phyloP scores from a whole-genome alignment of 2,888 invertebrate genomes.

The Himalopsyche tibetana region DNA sequence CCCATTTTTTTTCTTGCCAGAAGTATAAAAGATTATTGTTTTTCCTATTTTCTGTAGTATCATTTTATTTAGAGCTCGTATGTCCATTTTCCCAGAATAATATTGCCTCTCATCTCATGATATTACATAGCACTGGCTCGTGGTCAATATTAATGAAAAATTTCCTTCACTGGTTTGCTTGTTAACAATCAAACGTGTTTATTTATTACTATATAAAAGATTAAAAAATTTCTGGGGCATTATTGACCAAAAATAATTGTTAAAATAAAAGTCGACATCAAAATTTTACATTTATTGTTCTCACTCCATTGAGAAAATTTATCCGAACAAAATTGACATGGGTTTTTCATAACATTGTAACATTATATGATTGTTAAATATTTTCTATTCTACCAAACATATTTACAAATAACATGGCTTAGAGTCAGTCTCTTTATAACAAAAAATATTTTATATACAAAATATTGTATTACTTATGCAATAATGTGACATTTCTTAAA shows the following conservation, averaged over 20 bases:
- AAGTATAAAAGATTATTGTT: no score
- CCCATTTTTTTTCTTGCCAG: no score
- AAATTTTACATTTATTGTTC: slow-evolving; percentile 45
- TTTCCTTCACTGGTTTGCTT: no score
- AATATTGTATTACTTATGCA: not conserved
- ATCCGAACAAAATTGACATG: slow-evolving; percentile 42
- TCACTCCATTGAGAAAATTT: slow-evolving; percentile 14
- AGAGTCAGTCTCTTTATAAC: slow-evolving; percentile 27
- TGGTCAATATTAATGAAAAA: no score
- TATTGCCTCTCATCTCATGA: no score
- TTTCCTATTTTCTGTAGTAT: no score
- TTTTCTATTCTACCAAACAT: slow-evolving; percentile 39
- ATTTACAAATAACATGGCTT: slow-evolving; percentile 15
- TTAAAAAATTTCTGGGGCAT: no score
- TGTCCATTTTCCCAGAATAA: no score
- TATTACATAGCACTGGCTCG: no score
- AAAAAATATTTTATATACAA: slow-evolving; percentile 27
- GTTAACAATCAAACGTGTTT: not conserved
- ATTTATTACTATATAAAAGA: not conserved
- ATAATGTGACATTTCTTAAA: slow-evolving; percentile 17
- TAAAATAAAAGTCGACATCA: not conserved
- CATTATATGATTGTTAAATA: slow-evolving; percentile 18
- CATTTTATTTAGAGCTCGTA: no score
- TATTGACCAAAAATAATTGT: no score
- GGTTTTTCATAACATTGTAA: slow-evolving; percentile 38